Evolutionary conservation across 2,888 invertebrate genomes (phyloP), one percentile per base, ranked within the genome.

Genomic region (Bedellia somnulentella): DNA sequence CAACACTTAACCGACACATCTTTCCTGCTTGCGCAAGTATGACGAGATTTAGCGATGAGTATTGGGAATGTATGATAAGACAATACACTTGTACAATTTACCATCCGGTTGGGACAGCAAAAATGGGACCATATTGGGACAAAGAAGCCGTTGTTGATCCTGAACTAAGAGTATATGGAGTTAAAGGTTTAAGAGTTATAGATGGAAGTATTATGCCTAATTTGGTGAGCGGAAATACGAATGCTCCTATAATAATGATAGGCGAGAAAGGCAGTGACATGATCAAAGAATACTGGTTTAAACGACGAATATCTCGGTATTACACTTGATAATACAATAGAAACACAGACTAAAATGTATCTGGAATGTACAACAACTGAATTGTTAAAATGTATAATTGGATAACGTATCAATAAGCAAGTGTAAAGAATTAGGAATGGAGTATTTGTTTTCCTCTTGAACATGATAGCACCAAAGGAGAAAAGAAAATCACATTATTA

Each of bases 81-180:
- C 81, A 87, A 23, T 91, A 90, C 40, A 87, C 89, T 0, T 85
- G 83, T 4, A 92, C 91, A 0, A 88, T 92, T 29, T 92, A 92
- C 47, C 91, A 91, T 64, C 91, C 91, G 0, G 85, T 88, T 0
- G 92, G 92, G 1, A 93, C 92, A 0, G 87, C 87, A 25, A 92
- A 91, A 52, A 93, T 93, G 93, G 93, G 92, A 0, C 91, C 92
- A 0, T 85, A 84, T 42, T 89, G 88, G 87, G 92, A 92, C 47
- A 79, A 81, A 9, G 84, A 84, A 4, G 91, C 91, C 0, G 92
- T 92, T 0, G 91, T 92, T 0, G 90, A 92, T 53, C 82, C 86
- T 2, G 83, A 89, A 45, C 57, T 91, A 5, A 68, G 84, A 31
- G 90, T 92, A 1, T 89, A 91, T 44, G 92, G 91, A 1, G 73